A percentile compares a stretch with the other conserved stretches of the same genome.
Conservation (phyloP, 35 echinoderm and acorn worm genomes). For the Patiria miniata region DNA sequence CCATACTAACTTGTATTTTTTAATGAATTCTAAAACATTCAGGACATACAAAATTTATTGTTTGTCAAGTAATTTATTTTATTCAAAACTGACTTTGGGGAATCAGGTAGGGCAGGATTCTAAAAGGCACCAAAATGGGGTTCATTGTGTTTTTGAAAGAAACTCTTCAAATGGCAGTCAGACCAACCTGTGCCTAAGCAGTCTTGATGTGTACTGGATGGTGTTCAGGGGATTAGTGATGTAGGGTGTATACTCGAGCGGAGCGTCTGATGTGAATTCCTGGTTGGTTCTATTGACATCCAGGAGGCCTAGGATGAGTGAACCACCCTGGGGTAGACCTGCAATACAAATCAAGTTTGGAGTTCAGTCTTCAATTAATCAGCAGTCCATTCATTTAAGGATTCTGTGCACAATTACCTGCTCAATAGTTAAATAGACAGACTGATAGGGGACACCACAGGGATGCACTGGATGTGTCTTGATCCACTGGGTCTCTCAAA, state of each 20-base stretch:
- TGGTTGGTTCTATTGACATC: conserved; percentile 10
- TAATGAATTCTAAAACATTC: too few species aligned
- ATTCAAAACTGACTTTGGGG: too few species aligned
- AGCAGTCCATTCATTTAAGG: not conserved
- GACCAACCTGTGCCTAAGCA: conserved; percentile 17
- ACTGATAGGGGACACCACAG: too few species aligned
- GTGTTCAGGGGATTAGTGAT: conserved; percentile 31
- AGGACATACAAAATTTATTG: too few species aligned
- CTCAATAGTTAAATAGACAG: too few species aligned
- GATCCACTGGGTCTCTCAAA: not conserved
- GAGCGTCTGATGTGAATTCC: conserved; percentile 50
- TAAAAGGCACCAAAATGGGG: too few species aligned
- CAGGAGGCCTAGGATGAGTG: conserved; percentile 26
- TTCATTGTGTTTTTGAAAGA: too few species aligned
- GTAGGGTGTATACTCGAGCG: conserved; percentile 18
- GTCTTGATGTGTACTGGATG: not conserved
- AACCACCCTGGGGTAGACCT: conserved; percentile 36
- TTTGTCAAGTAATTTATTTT: too few species aligned
- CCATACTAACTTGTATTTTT: too few species aligned
- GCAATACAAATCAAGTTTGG: conserved; percentile 24
- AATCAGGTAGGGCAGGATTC: too few species aligned
- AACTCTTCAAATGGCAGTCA: too few species aligned
- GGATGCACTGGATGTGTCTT: not conserved
- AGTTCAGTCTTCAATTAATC: not conserved
- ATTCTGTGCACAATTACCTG: too few species aligned